These are phyloP conservation scores for Sebastes trivittatus DNA, from an alignment of 2,797 vertebrate species.

Conservation along the genomic window DNA sequence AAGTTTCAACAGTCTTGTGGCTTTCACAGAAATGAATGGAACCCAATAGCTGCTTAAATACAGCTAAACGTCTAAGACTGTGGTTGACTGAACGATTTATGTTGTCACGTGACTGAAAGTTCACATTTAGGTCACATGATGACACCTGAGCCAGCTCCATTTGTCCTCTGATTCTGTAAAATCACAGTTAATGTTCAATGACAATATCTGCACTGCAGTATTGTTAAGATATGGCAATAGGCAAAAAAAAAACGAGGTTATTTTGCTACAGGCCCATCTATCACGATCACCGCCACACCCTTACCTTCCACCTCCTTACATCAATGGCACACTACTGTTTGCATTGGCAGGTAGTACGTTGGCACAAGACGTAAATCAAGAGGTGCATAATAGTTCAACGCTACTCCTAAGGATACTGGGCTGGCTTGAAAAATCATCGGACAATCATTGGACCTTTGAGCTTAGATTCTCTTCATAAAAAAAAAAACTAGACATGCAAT, in stretches of 20 bases:
- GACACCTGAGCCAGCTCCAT: not conserved
- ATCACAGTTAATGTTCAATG: not conserved
- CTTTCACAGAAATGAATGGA: not conserved
- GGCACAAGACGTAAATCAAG: not conserved
- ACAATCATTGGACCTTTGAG: not conserved
- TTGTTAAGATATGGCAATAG: not conserved
- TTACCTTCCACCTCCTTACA: not conserved
- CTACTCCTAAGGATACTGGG: not conserved
- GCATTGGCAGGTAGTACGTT: not conserved
- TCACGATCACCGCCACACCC: not conserved
- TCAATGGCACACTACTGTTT: not conserved
- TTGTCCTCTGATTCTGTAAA: not conserved
- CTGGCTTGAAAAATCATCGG: not conserved
- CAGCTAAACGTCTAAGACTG: not conserved
- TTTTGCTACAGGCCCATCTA: not conserved
- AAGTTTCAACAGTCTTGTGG: not conserved
- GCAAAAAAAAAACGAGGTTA: not conserved
- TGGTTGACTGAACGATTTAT: not conserved
- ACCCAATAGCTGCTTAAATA: not conserved
- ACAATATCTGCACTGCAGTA: not conserved
- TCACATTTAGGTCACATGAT: not conserved
- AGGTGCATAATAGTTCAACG: not conserved
- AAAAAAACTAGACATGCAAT: not conserved
- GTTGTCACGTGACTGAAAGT: not conserved
- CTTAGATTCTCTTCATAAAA: not conserved